Base-by-base conservation (phyloP, 2,888 invertebrate genomes). In the Hyposoter didymator region DNA sequence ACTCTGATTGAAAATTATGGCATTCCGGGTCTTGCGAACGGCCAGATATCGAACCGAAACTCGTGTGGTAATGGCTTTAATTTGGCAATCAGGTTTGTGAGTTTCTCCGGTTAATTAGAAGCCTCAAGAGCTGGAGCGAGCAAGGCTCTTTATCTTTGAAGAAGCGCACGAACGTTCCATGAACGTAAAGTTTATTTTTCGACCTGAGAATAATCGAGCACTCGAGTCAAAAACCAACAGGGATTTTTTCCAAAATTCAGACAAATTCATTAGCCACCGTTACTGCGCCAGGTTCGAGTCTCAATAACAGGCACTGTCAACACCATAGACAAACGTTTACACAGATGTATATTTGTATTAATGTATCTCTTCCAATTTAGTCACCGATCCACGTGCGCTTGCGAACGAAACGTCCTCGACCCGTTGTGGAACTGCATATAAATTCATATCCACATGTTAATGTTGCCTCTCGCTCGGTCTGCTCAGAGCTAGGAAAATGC, bases 341-440 rank as follows among this genome's bases (percentile, higher is more conserved):
- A 22, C 59, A 28, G 14, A 5, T 28, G 5, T 28, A 14, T 28
- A 28, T 19, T 8, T 52, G 19, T 59, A 28, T 28, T 14, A 5
- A 14, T 28, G 14, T 28, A 59, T 59, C 8, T 59, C 47, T 82
- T 70, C 79, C 73, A 84, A 87, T 82, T 87, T 82, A 66, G 80
- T 84, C 52, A 74, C 22, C 78, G 70, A 19, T 72, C 45, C 64
- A 47, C 14, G 64, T 74, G 83, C 35, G 55, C 69, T 10, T 32
- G n/a, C n/a, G 55, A 66, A 72, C 45, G 70, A 55, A 72, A 49
- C 39, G 14, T 12, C 3, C 28, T 28, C 78, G 69, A 22, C 35
- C 12, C 19, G 45, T 74, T 52, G 70, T 19, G 59, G 12, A 59
- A 4, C 22, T 28, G 1, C 28, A 59, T 28, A 59, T 59, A 59